These are phyloP conservation scores for Merodon equestris DNA, from an alignment of 2,888 invertebrate genomes.

Conservation along the genomic window DNA sequence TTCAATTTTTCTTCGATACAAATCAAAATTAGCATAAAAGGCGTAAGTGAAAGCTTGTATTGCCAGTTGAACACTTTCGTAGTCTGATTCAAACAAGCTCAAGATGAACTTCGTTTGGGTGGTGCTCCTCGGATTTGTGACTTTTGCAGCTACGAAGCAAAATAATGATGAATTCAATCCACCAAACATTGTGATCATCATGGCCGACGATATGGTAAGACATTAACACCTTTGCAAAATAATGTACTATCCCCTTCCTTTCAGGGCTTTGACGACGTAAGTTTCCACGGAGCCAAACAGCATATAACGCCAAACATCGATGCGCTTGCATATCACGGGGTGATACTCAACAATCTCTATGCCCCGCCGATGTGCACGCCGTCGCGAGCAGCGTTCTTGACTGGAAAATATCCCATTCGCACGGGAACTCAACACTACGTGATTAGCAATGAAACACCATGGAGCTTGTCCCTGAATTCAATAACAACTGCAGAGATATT, in stretches of 20 bases:
- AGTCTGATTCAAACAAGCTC: too few species aligned
- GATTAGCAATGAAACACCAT: constrained; percentile 84
- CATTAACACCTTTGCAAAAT: background rate
- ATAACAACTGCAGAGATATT: constrained; percentile 85
- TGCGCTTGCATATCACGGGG: constrained; percentile 89
- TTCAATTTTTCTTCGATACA: too few species aligned
- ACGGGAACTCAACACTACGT: constrained; percentile 87
- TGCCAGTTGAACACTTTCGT: too few species aligned
- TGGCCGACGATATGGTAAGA: constrained; percentile 90
- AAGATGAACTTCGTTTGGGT: too few species aligned
- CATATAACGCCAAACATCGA: constrained; percentile 95
- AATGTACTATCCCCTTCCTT: background rate
- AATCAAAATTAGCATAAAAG: too few species aligned
- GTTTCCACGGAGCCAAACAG: constrained; percentile 92
- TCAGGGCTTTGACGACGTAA: constrained; percentile 95
- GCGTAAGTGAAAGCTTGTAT: too few species aligned
- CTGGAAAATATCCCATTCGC: constrained; percentile 93
- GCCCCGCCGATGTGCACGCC: constrained; percentile 92
- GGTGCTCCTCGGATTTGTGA: too few species aligned
- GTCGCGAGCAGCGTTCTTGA: constrained; percentile 88
- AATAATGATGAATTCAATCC: constrained; percentile 32
- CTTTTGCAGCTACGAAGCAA: too few species aligned
- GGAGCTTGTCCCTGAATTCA: constrained; percentile 85
- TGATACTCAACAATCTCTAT: constrained; percentile 89
- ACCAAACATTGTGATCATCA: constrained; percentile 87